Evolutionary conservation across 2,888 invertebrate genomes (phyloP).

Genomic region (Chrysodeixis includens): DNA sequence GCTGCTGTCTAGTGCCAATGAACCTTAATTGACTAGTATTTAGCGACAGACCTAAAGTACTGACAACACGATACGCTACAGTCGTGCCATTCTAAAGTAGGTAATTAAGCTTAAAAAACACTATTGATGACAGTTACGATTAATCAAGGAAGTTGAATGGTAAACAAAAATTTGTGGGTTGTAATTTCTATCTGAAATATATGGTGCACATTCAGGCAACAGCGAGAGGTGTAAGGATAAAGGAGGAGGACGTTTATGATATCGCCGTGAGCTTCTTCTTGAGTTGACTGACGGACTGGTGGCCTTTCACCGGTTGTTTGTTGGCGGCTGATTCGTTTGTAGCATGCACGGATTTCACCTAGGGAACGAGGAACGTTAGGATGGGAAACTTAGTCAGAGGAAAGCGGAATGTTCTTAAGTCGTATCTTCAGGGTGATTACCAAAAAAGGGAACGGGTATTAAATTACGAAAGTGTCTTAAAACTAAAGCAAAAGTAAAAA

Average conservation of each 20-base stretch:
- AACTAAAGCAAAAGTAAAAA: not conserved
- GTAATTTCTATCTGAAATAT: not conserved
- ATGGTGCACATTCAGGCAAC: conserved; percentile 47
- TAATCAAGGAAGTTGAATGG: not conserved
- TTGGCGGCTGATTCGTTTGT: conserved; percentile 78
- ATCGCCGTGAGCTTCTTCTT: conserved; percentile 79
- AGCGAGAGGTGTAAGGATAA: conserved; percentile 10
- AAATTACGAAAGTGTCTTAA: not conserved
- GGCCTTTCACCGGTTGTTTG: conserved; percentile 77
- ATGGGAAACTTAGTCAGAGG: conserved; percentile 21
- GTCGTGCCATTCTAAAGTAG: not conserved
- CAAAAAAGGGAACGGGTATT: too few relatives aligned
- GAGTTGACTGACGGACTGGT: conserved; percentile 81
- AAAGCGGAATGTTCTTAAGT: not conserved
- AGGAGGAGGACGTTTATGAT: conserved; percentile 58
- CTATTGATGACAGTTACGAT: not conserved
- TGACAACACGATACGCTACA: conserved; percentile 18
- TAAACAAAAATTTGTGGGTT: not conserved
- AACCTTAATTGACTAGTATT: conserved; percentile 3
- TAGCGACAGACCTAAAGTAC: conserved; percentile 12
- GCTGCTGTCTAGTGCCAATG: conserved; percentile 4
- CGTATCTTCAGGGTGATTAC: too few relatives aligned
- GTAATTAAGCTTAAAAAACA: conserved; percentile 12
- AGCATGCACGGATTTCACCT: conserved; percentile 86
- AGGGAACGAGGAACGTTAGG: conserved; percentile 45